Evolutionary conservation across 2,113 vertebrate species (phyloP), one percentile per base, ranked within the genome.

Genomic region (Sprattus sprattus): DNA sequence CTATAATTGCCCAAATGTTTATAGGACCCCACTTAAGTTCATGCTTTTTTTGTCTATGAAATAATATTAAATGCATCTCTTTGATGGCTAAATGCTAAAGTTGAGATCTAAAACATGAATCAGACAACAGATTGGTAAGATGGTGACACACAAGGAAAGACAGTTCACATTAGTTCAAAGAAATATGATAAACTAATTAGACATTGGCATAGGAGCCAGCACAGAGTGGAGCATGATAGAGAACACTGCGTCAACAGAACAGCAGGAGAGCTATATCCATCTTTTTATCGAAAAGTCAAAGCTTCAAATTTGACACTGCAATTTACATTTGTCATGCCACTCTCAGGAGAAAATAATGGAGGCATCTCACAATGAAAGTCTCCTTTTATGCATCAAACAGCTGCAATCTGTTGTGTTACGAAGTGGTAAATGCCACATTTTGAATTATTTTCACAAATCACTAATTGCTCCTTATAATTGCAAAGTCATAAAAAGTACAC

Each of bases 41-140:
- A 64, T 87, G 16, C 39, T 39, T 47, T 88, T 28, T 50, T 82
- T 4, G 9, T 84, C 50, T 81, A 32, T 28, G 60, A 47, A 83
- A 90, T 82, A 84, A 83, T 85, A 67, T 28, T 87, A 83, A 90
- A 87, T 64, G n/a, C 71, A 80, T 75, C 84, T 32, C 71, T 83
- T 78, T 84, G 84, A 71, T 64, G 45, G 49, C 84, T 86, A 39
- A 88, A 85, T 86, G 81, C 82, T 32, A 32, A 78, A 78, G 80
- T 82, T 16, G 3, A 32, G 0, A 57, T 89, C 13, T 86, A 28
- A 39, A 81, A 44, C 45, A 44, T 81, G 7, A 86, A 88, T 86
- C 57, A 89, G 64, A 87, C 85, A 86, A 85, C 82, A 83, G 85
- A 84, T 85, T 82, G 60, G 71, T 46, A 84, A 45, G 39, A 82